Evolutionary conservation across 2,797 vertebrate genomes (phyloP).

Genomic region (Pipistrellus nathusii): DNA sequence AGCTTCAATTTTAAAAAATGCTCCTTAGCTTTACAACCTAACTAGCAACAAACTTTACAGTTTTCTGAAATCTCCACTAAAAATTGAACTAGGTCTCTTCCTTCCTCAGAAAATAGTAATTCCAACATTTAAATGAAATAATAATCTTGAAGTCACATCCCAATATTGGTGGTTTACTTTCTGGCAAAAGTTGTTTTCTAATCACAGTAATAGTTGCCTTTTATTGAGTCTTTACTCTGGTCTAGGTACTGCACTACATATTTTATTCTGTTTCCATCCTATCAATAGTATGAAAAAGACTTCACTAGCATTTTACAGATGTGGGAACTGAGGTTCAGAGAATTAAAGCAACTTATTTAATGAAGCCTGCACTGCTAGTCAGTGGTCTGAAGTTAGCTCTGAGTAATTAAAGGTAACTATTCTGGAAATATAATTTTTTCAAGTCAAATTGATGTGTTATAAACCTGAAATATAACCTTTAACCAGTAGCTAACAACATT

Average conservation of each 20-base stretch:
- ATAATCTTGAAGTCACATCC: neutral
- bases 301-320: neutral
- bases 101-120: neutral
- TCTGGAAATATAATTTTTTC: neutral
- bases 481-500: neutral
- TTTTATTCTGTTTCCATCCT: constrained; percentile 33
- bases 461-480: constrained; percentile 61
- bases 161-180: neutral
- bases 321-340: neutral
- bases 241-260: neutral
- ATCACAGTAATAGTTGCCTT: neutral
- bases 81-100: neutral
- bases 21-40: neutral
- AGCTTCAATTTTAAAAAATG: neutral
- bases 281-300: neutral
- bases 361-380: neutral
- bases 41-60: neutral
- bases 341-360: neutral
- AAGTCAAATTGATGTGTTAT: constrained; percentile 18
- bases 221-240: neutral
- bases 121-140: constrained; percentile 37
- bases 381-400: neutral
- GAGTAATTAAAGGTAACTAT: neutral
- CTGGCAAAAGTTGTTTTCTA: constrained; percentile 18
- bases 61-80: constrained; percentile 41